A percentile compares a stretch with the other conserved stretches of the same genome.
Evolutionary conservation across 2,113 vertebrate genomes (phyloP).

Genomic region (Cheirogaleus medius): DNA sequence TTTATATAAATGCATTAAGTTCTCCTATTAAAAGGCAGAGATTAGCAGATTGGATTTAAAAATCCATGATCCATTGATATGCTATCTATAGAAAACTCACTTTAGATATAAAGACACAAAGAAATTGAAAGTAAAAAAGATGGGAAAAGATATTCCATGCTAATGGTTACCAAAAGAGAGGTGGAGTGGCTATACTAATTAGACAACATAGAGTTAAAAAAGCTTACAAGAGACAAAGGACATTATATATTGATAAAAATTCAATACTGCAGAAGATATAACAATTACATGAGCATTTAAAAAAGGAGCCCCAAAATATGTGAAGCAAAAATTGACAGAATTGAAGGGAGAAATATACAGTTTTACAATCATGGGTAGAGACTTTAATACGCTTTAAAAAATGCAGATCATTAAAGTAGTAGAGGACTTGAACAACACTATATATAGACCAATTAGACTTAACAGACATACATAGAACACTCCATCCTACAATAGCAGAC

Average conservation of each 20-base stretch:
- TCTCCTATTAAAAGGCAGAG: neutral
- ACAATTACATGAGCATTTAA: neutral
- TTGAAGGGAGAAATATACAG: neutral
- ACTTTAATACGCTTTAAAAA: neutral
- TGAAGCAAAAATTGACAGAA: slow-evolving; percentile 1
- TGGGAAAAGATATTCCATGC: neutral
- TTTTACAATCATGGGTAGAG: neutral
- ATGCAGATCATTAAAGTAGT: neutral
- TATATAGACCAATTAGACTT: neutral
- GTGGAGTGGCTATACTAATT: neutral
- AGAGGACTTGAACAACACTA: neutral
- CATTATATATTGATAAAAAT: slow-evolving; percentile 6
- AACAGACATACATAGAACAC: neutral
- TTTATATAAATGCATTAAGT: slow-evolving; percentile 14
- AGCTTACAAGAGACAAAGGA: neutral
- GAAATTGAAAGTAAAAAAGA: neutral
- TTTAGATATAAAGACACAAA: neutral
- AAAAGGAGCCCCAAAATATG: neutral
- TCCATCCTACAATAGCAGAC: neutral
- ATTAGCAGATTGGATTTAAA: neutral
- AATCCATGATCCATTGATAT: neutral
- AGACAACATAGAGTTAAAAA: slow-evolving; percentile 40
- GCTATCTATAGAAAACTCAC: neutral
- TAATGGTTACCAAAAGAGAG: slow-evolving; percentile 3
- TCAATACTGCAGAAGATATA: neutral